These are phyloP conservation scores for Digitonthophagus gazella DNA, from an alignment of 2,888 invertebrate species.

Conservation along the genomic window DNA sequence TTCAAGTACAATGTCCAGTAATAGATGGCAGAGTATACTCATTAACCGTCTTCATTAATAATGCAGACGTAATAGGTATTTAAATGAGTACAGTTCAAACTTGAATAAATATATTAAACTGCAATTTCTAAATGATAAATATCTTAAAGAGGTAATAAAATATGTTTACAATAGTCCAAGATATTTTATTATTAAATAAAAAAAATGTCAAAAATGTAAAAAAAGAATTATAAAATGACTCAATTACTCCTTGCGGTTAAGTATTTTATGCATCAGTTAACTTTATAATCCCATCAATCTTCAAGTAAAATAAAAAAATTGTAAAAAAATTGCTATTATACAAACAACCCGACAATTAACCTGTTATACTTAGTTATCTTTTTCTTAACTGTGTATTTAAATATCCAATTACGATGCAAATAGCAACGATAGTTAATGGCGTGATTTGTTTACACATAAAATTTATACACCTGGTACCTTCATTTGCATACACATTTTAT, in stretches of 20 bases:
- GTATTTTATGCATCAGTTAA: too few species aligned
- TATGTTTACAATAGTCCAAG: too few species aligned
- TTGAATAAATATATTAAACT: neutral
- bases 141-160: too few species aligned
- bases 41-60: neutral
- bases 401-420: neutral
- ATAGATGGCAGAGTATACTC: neutral
- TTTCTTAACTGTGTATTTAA: neutral
- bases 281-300: too few species aligned
- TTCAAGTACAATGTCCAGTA: neutral
- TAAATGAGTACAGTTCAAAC: neutral
- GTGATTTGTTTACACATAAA: neutral
- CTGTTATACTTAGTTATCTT: neutral
- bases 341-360: neutral
- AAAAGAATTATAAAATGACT: too few species aligned
- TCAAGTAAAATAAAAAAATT: neutral
- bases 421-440: neutral
- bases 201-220: too few species aligned
- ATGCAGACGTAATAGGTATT: neutral
- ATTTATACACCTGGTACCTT: neutral
- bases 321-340: neutral
- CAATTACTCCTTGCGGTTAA: too few species aligned
- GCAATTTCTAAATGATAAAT: too few species aligned
- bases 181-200: too few species aligned
- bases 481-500: neutral